Evolutionary conservation across 2,113 vertebrate genomes (phyloP), one percentile per base, ranked within the genome.

Genomic region (Serinus canaria): DNA sequence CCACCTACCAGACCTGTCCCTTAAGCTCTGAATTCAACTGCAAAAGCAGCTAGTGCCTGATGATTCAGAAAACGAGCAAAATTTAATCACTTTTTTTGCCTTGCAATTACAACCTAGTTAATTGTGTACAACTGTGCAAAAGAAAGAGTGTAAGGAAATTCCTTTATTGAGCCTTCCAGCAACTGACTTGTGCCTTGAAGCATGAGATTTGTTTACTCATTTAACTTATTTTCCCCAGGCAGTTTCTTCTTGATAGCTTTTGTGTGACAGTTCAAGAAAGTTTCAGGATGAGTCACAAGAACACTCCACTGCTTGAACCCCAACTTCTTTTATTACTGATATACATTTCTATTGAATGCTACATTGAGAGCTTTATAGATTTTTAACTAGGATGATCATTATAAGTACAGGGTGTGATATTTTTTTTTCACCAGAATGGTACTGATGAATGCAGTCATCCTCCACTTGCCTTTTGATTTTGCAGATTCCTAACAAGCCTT

Each of bases 101-200:
- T 94, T 67, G 72, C 68, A 86, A 72, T 83, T 88, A 70, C 41
- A 77, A 46, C 31, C 56, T 30, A 86, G 79, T 83, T 96, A 94
- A 97, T 93, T 92, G 93, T 89, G 76, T 95, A 92, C 89, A 89
- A 94, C 88, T 64, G 55, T 33, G 68, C 75, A 92, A 83, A 93
- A 93, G 85, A 93, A 94, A 90, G 88, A 86, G 90, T 80, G 52
- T 24, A 78, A 93, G 90, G 94, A 95, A 95, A 96, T 96, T 96
- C 92, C 73, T 96, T 93, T 92, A 88, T 56, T 90, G 95, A 97
- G 90, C 92, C 93, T 95, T 97, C 89, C 69, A 96, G 94, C 87
- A 94, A 96, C 87, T 96, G 94, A 95, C 81, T 95, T 87, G 83
- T 87, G 81, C 83, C 91, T 88, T 93, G 93, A 72, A 89, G 90